Conservation (phyloP, 2,888 invertebrate genomes). For the Drosophila kambysellisi region DNA sequence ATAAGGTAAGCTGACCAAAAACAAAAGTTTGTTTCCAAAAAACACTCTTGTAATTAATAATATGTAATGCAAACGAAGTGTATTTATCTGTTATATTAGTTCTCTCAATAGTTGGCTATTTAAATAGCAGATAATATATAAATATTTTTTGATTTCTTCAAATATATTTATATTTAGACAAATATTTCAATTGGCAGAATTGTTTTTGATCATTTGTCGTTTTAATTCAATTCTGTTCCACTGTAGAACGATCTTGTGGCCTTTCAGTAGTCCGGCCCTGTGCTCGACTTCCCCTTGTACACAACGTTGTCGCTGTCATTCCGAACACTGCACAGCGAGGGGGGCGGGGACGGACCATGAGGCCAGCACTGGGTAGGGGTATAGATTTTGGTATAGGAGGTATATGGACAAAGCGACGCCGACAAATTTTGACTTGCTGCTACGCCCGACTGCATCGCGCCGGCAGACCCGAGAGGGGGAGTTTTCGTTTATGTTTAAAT, state of each 20-base stretch:
- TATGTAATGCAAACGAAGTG: not conserved
- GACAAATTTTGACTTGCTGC: conserved; percentile 71
- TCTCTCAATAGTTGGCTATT: accelerated
- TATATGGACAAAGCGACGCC: conserved; percentile 54
- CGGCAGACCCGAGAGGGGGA: conserved; percentile 3
- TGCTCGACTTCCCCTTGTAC: conserved; percentile 41
- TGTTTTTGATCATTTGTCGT: not conserved
- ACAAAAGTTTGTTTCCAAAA: not conserved
- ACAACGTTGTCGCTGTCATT: conserved; percentile 42
- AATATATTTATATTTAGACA: not conserved
- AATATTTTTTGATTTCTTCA: not conserved
- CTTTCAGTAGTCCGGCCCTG: conserved; percentile 36
- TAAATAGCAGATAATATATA: not conserved
- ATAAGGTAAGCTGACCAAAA: not conserved
- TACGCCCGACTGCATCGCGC: conserved; percentile 63
- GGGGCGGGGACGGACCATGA: not conserved
- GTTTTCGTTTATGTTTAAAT: conserved; percentile 52
- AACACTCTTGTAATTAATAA: not conserved
- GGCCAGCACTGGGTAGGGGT: not conserved
- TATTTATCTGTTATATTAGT: not conserved
- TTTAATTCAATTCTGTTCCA: not conserved
- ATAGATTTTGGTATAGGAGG: conserved; percentile 42
- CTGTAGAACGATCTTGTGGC: not conserved
- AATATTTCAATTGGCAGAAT: not conserved
- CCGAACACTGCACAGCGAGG: conserved; percentile 22